Base-by-base conservation (phyloP, 2,888 invertebrate genomes). In the Eulithis prunata region DNA sequence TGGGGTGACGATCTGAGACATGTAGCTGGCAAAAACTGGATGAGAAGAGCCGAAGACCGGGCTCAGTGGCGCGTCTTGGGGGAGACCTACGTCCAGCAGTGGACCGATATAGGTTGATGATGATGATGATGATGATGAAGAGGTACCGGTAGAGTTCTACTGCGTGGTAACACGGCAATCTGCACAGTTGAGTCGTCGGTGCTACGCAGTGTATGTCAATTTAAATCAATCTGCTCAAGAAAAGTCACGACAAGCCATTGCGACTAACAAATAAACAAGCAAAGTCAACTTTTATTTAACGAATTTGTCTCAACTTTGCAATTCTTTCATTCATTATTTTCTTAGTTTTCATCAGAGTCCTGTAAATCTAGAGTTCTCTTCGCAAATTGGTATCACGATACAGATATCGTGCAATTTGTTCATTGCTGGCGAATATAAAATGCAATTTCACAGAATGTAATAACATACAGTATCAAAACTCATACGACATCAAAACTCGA, bases 381-480 rank as follows among this genome's bases (percentile, higher is more conserved):
- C 45, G 47, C 63, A 63, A 63, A 63, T 56, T 57, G 52, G 28
- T 58, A 54, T 21, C 32, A 53, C 57, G 45, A 51, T 57, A 52
- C 38, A 46, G 45, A 63, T 58, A 57, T 58, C 28, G 38, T 57
- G 14, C 63, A 63, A 58, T 57, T 63, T 57, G 53, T 63, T 53
- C 38, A 38, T 11, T 45, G 45, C 46, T 62, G 14, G 61, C 13
- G 12, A 52, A 53, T 49, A n/a, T 57, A 49, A 57, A 57, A 43
- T 49, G 56, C 49, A 49, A 49, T 51, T 4, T 10, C 53, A 60
- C 60, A 54, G 53, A 53, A 58, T 51, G 36, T 10, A 51, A 3
- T 8, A 38, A 11, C 10, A 38, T 58, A 10, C 58, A 51, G 58
- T 58, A 58, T 21, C 36, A 13, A 45, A 13, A 28, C 6, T 32